phyloP scores from a whole-genome alignment of 2,113 vertebrate species.

The Speoplatyrhinus poulsoni region DNA sequence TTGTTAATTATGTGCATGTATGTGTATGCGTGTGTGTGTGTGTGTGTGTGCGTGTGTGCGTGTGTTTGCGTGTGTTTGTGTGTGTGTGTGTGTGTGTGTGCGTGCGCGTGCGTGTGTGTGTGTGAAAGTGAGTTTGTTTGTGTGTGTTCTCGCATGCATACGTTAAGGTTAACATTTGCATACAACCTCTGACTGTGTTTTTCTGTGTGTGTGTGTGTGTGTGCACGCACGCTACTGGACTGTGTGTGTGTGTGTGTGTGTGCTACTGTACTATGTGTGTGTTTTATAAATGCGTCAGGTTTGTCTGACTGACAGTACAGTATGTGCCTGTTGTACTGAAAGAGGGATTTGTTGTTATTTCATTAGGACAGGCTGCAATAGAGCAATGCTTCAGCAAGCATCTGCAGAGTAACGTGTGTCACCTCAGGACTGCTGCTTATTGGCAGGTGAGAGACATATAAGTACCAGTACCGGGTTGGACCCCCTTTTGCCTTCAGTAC shows the following conservation, averaged over 20 bases:
- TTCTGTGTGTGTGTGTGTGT: background rate
- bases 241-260: background rate
- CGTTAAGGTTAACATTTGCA: background rate
- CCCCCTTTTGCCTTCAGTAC: too few relatives aligned
- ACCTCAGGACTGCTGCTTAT: background rate
- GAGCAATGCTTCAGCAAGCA: background rate
- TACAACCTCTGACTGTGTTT: background rate
- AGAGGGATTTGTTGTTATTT: background rate
- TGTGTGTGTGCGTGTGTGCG: background rate
- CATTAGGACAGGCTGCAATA: background rate
- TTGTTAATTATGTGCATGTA: background rate
- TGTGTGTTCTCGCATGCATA: background rate
- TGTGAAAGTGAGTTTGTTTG: too few relatives aligned
- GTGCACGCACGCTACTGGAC: background rate
- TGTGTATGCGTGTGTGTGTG: background rate
- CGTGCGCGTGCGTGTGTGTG: background rate
- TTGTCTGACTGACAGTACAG: background rate
- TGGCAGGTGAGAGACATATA: background rate
- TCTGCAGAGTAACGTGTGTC: background rate
- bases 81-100: background rate
- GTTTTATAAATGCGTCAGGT: constrained; percentile 1
- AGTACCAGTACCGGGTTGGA: too few relatives aligned
- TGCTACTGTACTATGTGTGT: background rate
- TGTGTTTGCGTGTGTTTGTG: background rate
- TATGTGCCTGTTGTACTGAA: background rate